Evolutionary conservation across 2,113 vertebrate species (phyloP), one percentile per base, ranked within the genome.

Genomic region (Semicossyphus pulcher): DNA sequence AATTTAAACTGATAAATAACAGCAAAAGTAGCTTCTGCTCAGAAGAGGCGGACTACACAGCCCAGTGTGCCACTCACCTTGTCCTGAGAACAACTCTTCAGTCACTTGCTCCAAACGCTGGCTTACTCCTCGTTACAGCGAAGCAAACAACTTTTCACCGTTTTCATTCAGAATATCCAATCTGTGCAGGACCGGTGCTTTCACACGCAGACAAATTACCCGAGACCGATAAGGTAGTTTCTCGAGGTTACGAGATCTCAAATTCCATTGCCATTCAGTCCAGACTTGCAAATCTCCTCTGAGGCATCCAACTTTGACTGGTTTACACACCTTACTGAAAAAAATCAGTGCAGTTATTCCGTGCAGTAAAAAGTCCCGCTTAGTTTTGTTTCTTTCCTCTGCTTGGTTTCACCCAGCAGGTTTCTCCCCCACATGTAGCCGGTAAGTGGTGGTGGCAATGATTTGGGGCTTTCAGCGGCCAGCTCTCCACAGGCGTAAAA

Each of bases 361-460:
- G 26, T 6, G 42, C 52, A 26, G 31, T 12, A 12, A 31, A 47
- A 39, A 36, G 16, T 49, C 15, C 5, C 11, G 36, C 25, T 59
- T 4, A 1, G 51, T 66, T 20, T 12, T 0, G 45, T 71, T 18
- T 32, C 20, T 34, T 11, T 29, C n/a, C 48, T 37, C n/a, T 10
- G 26, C 45, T 11, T 31, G 16, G 48, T 21, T 62, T 67, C 37
- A 10, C 65, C 49, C 67, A 4, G 66, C 76, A 48, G 39, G 41
- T 51, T n/a, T 65, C 57, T 10, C 31, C 20, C 64, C 60, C 90
- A 82, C 86, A 87, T 78, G 87, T 31, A 85, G 57, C 87, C 89
- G 62, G 78, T 47, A 10, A 59, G 54, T 23, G 10, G 66, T 39
- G 29, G 20, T 36, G 51, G 41, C 41, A 44, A 44, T 44, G 41